Base-by-base conservation (phyloP, 30 jellyfish, hydroid and myxozoan genomes). In the Hydractinia symbiolongicarpus region DNA sequence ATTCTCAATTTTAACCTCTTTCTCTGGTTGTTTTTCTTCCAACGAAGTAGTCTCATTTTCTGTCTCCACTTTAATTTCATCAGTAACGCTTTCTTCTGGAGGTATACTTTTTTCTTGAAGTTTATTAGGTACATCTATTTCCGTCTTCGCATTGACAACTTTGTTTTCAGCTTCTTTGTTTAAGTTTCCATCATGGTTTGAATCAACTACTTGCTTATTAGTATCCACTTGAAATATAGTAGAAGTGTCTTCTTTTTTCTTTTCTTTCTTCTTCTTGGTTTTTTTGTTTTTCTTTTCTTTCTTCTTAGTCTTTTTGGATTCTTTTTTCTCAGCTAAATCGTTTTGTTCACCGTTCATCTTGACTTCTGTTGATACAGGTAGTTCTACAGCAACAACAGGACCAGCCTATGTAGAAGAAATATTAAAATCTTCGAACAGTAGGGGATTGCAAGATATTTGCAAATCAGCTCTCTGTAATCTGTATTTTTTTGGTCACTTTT, bases 271-370 rank as follows among this genome's bases (percentile, higher is more conserved):
- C 50, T 5, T 74, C 73, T 74, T 74, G 51, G 13, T 58, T 15
- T 72, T 72, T 55, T 72, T 74, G 68, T 74, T 64, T 13, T 75
- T 75, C 15, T 55, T 40, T 4, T 55, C 55, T 77, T 75, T 75
- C 76, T 75, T 75, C 81, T 9, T 75, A 76, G 4, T 75, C 49
- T 71, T 71, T n/a, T 75, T 55, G 50, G 83, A 7, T 9, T 53
- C 55, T 1, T 53, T 50, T 20, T 16, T 77, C 14, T 15, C 76
- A 30, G 80, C 44, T 15, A 1, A 81, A 9, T 73, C 83, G 19
- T 52, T 50, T 50, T 21, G 51, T 9, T 17, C 83, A 8, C 8
- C 74, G 0, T 44, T 64, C 40, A 6, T 50, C 50, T 75, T 50
- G 19, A 50, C 83, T 53, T 75, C 80, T 8, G 81, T 17, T 4